phyloP scores from a whole-genome alignment of 2,113 vertebrate genomes.

The Hippocampus zosterae region DNA sequence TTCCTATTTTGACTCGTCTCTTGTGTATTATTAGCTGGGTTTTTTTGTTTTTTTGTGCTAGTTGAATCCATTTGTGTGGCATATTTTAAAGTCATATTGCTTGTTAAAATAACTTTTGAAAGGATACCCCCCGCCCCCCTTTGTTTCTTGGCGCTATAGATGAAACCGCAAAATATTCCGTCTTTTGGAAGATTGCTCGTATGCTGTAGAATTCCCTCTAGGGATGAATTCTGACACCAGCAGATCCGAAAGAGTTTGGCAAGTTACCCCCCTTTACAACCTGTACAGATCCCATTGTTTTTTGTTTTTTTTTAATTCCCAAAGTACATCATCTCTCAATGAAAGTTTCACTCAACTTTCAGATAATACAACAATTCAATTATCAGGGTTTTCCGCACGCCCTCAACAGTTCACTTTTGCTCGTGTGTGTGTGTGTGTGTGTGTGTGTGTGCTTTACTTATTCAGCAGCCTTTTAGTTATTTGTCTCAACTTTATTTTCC shows the following conservation, averaged over 20 bases:
- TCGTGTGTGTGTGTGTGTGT: background rate
- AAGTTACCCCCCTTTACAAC: slow-evolving; percentile 9
- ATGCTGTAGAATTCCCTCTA: slow-evolving; percentile 5
- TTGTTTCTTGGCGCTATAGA: slow-evolving; percentile 15
- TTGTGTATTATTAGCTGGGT: background rate
- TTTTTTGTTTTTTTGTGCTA: background rate
- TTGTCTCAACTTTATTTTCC: slow-evolving; percentile 33
- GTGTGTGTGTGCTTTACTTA: background rate
- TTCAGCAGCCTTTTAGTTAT: slow-evolving; percentile 30
- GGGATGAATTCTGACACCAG: slow-evolving; percentile 12
- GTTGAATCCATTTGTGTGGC: slow-evolving; percentile 7
- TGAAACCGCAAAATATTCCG: slow-evolving; percentile 9
- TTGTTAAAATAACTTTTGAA: slow-evolving; percentile 31
- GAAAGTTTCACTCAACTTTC: slow-evolving; percentile 7
- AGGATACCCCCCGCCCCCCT: background rate
- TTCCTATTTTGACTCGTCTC: background rate
- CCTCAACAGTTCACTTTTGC: slow-evolving; percentile 31
- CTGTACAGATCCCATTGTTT: slow-evolving; percentile 11
- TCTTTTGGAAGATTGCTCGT: slow-evolving; percentile 20
- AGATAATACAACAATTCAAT: slow-evolving; percentile 21
- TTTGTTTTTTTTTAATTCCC: slow-evolving; percentile 23
- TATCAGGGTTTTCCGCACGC: slow-evolving; percentile 21
- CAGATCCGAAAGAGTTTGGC: slow-evolving; percentile 18
- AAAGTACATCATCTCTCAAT: background rate
- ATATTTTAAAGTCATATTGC: slow-evolving; percentile 20